Base-by-base conservation (phyloP, 92 coral and sea anemone genomes). In the Umimayanthus kanabou region DNA sequence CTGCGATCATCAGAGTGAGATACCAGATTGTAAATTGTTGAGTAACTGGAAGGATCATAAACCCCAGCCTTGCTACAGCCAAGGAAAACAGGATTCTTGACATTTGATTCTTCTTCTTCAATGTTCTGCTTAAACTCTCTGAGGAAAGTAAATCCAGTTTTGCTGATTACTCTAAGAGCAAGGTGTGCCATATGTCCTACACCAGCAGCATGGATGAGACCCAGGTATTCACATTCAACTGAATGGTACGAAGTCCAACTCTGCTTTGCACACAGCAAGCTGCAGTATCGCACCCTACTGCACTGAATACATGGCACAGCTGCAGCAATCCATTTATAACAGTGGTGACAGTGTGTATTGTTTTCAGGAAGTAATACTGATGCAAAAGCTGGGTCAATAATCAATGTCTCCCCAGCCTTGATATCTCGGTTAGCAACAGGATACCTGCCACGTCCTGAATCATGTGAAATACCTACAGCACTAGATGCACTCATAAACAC, bases 371-470 rank as follows among this genome's bases (percentile, higher is more conserved):
- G 95, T 43, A 97, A 86, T 25, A 97, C 98, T 29, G 98, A 97
- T 16, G 99, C 99, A 92, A 89, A 97, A 23, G 99, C 98, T 65
- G 93, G 87, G 80, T 97, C 99, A n/a, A 92, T 90, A 73, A 96
- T 90, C 57, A 97, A 33, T n/a, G 91, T 91, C 39, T 97, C 99
- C 6, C 99, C 99, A 9, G 94, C 94, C 42, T 85, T 83, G 37
- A 97, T 91, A 73, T 97, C 95, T 80, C 88, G 91, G 45, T 93
- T 89, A 33, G 99, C 98, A 45, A 95, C 89, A 29, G 94, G 90
- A 77, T 92, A 88, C 37, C 99, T 91, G 20, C 99, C 99, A 74
- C 82, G 53, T 18, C 29, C 90, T 6, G 80, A 74, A 22, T 90
- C 87, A 25, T 72, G 39, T 2, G 78, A 70, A 2, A 97, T 80